Percentiles rank a stretch among this genome's conserved stretches.
Evolutionary conservation across 1,140 invertebrate species (phyloP).

Genomic region (Heliconius hewitsoni): DNA sequence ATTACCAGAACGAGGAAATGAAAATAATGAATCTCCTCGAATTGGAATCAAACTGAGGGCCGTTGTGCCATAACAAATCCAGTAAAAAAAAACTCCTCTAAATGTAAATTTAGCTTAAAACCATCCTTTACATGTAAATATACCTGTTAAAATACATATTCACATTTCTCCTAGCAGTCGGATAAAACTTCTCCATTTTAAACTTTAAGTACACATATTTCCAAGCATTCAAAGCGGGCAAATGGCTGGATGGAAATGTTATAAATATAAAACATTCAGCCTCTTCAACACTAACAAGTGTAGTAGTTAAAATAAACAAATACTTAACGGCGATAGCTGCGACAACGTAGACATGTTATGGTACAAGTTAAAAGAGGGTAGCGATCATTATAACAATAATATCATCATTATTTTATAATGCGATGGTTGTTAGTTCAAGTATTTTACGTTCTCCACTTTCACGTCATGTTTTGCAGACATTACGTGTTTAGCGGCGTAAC

Average conservation of each 20-base stretch:
- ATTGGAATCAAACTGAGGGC: no score
- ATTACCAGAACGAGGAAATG: no score
- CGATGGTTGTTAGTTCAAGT: no score
- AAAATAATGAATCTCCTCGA: no score
- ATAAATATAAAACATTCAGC: constrained; percentile 20
- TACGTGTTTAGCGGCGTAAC: no score
- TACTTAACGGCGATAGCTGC: constrained; percentile 33
- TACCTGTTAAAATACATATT: not conserved
- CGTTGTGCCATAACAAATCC: no score
- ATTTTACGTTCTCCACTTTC: no score
- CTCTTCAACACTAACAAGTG: constrained; percentile 33
- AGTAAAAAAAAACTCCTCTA: no score
- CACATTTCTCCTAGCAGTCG: not conserved
- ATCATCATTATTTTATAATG: not conserved
- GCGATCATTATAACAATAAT: constrained; percentile 15
- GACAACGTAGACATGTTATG: constrained; percentile 25
- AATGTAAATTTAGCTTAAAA: no score
- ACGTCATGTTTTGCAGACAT: no score
- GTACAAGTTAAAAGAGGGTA: constrained; percentile 6
- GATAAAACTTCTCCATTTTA: constrained; percentile 1
- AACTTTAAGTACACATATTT: constrained; percentile 3
- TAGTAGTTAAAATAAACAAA: constrained; percentile 39
- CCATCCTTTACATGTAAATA: no score
- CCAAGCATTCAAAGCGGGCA: not conserved
- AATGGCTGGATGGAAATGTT: constrained; percentile 8